These are phyloP conservation scores for Thunnus maccoyii DNA, from an alignment of 2,113 vertebrate species.

Conservation along the genomic window DNA sequence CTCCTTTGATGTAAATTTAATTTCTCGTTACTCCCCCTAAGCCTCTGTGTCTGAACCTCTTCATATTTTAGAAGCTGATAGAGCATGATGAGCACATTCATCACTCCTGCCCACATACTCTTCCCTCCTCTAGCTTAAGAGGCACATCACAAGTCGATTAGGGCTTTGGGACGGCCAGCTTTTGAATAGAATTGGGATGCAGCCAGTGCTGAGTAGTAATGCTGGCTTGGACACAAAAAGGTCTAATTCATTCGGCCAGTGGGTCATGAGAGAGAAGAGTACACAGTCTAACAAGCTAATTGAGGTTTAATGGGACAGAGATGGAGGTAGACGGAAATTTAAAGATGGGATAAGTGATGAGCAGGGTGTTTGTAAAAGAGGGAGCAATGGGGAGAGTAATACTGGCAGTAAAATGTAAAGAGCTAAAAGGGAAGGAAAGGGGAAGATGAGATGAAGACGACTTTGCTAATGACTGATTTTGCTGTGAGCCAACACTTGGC, in stretches of 20 bases:
- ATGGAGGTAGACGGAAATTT: constrained; percentile 33
- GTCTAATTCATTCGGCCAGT: constrained; percentile 53
- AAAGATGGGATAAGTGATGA: constrained; percentile 20
- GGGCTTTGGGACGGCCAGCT: constrained; percentile 32
- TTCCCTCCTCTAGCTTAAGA: constrained; percentile 30
- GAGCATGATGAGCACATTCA: neutral
- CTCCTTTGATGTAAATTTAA: neutral
- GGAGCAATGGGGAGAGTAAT: constrained; percentile 40
- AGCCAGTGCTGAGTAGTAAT: constrained; percentile 49
- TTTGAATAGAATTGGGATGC: constrained; percentile 45
- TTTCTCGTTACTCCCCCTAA: neutral
- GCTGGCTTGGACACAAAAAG: constrained; percentile 60
- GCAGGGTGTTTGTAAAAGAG: constrained; percentile 23
- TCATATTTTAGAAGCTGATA: constrained; percentile 11
- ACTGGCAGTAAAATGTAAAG: constrained; percentile 44
- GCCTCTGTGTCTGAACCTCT: constrained; percentile 5
- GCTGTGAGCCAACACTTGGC: constrained; percentile 44
- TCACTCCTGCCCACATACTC: constrained; percentile 7
- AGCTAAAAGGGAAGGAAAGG: constrained; percentile 40
- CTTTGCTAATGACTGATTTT: constrained; percentile 49
- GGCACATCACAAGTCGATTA: constrained; percentile 56
- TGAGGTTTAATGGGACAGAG: constrained; percentile 63
- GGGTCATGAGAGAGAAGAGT: constrained; percentile 54
- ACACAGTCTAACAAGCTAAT: constrained; percentile 63
- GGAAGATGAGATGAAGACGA: constrained; percentile 38